Evolutionary conservation across 2,797 vertebrate species (phyloP).

Genomic region (Pseudochromis fuscus): DNA sequence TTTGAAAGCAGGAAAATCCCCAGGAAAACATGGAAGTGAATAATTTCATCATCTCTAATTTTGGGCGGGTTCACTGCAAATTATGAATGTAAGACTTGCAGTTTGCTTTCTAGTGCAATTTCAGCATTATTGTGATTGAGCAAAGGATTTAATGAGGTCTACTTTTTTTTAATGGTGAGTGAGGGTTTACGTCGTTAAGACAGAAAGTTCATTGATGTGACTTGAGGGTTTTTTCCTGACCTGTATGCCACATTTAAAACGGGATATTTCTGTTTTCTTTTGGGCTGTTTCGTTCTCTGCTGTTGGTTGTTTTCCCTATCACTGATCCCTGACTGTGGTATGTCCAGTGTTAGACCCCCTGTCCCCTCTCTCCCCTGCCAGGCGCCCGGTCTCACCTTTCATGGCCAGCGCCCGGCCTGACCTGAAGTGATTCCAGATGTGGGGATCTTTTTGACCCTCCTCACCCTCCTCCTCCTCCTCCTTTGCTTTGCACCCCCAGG

Average conservation of each 20-base stretch:
- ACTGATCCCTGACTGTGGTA: constrained; percentile 73
- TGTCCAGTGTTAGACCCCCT: constrained; percentile 77
- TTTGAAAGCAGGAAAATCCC: too few species aligned
- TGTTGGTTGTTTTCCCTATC: constrained; percentile 53
- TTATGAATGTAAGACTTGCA: constrained; percentile 9
- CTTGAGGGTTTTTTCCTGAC: constrained; percentile 28
- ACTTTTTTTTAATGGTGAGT: not conserved
- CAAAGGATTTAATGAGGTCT: not conserved
- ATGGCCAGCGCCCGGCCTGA: constrained; percentile 80
- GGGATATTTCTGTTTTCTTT: constrained; percentile 48
- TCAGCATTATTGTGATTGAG: not conserved
- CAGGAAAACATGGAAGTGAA: too few species aligned
- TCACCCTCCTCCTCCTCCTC: constrained; percentile 18
- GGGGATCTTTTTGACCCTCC: constrained; percentile 76
- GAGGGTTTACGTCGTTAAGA: not conserved
- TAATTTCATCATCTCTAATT: constrained; percentile 1
- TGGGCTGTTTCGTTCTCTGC: constrained; percentile 33
- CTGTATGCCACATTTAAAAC: constrained; percentile 33
- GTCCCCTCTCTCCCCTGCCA: constrained; percentile 64
- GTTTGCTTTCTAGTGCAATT: too few species aligned
- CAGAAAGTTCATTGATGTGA: constrained; percentile 3
- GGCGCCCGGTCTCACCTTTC: constrained; percentile 85
- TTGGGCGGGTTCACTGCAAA: not conserved
- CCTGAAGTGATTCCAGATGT: constrained; percentile 90
- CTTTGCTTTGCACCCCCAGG: constrained; percentile 58